Evolutionary conservation across 2,113 vertebrate species (phyloP).

Genomic region (Gymnobelideus leadbeateri): DNA sequence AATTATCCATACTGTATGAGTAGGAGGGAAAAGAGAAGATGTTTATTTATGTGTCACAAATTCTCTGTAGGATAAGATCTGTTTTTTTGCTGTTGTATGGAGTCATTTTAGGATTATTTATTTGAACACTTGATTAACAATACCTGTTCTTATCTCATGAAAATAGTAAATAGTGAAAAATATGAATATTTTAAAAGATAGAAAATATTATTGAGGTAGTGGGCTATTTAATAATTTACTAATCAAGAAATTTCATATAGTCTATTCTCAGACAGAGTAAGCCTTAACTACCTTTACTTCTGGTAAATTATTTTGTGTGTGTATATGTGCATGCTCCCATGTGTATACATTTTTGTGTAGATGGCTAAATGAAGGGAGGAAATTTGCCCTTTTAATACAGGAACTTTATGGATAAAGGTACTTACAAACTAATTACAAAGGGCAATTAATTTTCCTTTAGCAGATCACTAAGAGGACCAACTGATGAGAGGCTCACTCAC

Average conservation of each 20-base stretch:
- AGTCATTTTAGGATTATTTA: neutral
- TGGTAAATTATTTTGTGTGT: neutral
- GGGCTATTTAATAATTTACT: neutral
- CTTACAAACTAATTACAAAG: neutral
- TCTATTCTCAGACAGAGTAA: neutral
- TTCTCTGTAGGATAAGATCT: neutral
- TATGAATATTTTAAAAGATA: neutral
- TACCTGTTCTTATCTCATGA: neutral
- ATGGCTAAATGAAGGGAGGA: neutral
- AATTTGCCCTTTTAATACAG: neutral
- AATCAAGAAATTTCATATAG: neutral
- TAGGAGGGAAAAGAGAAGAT: neutral
- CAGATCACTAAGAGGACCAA: neutral
- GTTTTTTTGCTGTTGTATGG: neutral
- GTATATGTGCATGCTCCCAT: too few relatives aligned
- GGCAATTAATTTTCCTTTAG: neutral
- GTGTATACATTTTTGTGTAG: neutral
- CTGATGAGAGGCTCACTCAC: neutral
- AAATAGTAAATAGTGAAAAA: neutral
- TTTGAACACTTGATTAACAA: neutral
- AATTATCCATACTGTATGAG: conserved; percentile 7
- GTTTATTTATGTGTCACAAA: neutral
- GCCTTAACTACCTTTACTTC: neutral
- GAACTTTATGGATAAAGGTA: neutral
- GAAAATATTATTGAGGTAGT: neutral